A percentile compares a stretch with the other conserved stretches of the same genome.
These are phyloP conservation scores for Leucopsar rothschildi DNA, from an alignment of 2,113 vertebrate genomes.

Conservation along the genomic window DNA sequence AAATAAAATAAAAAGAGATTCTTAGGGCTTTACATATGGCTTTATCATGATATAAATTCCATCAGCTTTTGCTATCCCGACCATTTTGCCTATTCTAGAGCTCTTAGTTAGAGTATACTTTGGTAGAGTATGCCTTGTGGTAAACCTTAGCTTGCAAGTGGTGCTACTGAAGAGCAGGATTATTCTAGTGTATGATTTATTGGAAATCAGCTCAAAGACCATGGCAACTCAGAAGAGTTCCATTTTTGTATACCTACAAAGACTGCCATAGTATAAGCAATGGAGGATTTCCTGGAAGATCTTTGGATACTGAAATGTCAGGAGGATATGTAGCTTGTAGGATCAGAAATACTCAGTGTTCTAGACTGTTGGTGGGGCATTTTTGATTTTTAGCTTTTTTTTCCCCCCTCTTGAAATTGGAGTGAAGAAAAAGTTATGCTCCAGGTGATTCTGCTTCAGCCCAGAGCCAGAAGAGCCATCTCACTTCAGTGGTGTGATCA, in stretches of 20 bases:
- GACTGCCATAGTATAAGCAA: neutral
- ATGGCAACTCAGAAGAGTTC: rapidly evolving
- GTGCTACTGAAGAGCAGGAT: neutral
- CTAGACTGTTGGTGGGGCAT: neutral
- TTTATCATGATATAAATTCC: neutral
- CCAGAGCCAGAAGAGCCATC: neutral
- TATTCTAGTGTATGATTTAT: neutral
- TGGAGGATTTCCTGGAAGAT: neutral
- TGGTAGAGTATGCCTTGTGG: neutral
- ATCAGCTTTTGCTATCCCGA: neutral
- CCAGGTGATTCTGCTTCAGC: neutral
- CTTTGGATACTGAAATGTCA: neutral
- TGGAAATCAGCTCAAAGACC: neutral
- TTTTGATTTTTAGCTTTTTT: neutral
- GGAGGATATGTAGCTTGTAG: neutral
- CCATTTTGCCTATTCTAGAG: neutral
- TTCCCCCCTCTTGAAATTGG: neutral
- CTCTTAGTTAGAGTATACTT: neutral
- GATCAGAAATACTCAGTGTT: neutral
- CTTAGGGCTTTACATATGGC: neutral
- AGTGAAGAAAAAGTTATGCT: neutral
- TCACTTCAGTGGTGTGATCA: neutral
- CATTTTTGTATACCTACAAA: neutral
- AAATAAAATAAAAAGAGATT: neutral
- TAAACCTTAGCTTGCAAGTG: neutral